Conservation (phyloP, 2,888 invertebrate species). For the Scaptomyza reducta region DNA sequence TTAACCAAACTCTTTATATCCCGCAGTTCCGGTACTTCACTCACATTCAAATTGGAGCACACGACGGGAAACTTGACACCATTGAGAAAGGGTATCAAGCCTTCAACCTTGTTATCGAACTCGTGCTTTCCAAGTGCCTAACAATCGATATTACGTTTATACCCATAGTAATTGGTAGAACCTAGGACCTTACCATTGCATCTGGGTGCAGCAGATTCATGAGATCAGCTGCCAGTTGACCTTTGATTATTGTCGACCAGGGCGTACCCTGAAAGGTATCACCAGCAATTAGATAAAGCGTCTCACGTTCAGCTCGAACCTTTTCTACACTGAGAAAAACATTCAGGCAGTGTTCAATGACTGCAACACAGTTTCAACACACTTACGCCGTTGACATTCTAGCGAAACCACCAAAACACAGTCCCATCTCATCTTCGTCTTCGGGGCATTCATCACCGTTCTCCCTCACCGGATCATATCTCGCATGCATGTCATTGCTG, state of each 20-base stretch:
- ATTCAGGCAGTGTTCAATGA: not conserved
- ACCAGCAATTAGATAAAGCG: conserved; percentile 92
- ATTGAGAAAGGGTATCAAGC: conserved; percentile 3
- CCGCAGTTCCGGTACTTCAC: not conserved
- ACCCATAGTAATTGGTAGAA: not conserved
- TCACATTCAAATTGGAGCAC: conserved; percentile 88
- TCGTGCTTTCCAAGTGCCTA: not conserved
- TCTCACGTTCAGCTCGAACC: conserved; percentile 16
- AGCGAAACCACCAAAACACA: conserved; percentile 93
- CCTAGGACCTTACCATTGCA: conserved; percentile 88
- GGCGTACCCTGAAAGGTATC: conserved; percentile 94
- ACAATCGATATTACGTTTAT: not conserved
- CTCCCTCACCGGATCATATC: conserved; percentile 90
- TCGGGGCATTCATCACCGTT: conserved; percentile 86
- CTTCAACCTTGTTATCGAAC: conserved; percentile 4
- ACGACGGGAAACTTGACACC: conserved; percentile 81
- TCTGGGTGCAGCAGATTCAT: conserved; percentile 91
- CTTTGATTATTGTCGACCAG: conserved; percentile 93
- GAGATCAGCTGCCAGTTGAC: conserved; percentile 90
- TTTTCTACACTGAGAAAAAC: conserved; percentile 23
- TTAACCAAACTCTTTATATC: conserved; percentile 86
- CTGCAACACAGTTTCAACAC: not conserved
- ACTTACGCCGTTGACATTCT: conserved; percentile 85
- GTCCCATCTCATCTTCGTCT: conserved; percentile 85
- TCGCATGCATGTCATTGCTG: conserved; percentile 94